A percentile compares a stretch with the other conserved stretches of the same genome.
Conservation (phyloP, 2,797 vertebrate species). For the Premnoplex brunnescens region DNA sequence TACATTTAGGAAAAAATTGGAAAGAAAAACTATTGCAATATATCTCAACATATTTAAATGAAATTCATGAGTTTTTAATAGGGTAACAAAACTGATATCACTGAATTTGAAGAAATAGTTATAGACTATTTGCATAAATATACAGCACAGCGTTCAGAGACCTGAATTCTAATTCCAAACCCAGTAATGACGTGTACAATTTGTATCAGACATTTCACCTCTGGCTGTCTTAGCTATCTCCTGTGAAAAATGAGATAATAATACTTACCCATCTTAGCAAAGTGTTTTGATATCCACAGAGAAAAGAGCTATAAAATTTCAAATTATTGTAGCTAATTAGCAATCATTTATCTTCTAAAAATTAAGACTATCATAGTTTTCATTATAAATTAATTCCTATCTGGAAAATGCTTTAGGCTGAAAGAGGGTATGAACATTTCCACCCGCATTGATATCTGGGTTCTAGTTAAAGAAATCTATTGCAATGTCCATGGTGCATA, state of each 20-base stretch:
- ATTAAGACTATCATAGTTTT: constrained; percentile 39
- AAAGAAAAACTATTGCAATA: not conserved
- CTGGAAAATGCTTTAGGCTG: constrained; percentile 49
- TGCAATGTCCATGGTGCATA: not conserved
- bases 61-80: not conserved
- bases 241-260: constrained; percentile 53
- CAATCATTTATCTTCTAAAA: constrained; percentile 49
- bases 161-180: constrained; percentile 25
- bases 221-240: constrained; percentile 39
- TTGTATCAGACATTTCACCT: constrained; percentile 39
- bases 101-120: not conserved
- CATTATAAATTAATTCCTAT: constrained; percentile 56
- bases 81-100: not conserved
- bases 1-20: not conserved
- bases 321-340: constrained; percentile 63
- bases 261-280: constrained; percentile 22
- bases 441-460: accelerated
- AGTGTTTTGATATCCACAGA: constrained; percentile 55
- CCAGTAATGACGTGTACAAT: not conserved
- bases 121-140: constrained; percentile 1
- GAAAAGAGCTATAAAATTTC: constrained; percentile 38
- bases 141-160: not conserved
- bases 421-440: constrained; percentile 17
- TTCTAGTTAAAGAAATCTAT: not conserved
- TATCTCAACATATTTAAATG: not conserved